phyloP scores from a whole-genome alignment of 1,140 invertebrate species.

The Lasioglossum albipes region DNA sequence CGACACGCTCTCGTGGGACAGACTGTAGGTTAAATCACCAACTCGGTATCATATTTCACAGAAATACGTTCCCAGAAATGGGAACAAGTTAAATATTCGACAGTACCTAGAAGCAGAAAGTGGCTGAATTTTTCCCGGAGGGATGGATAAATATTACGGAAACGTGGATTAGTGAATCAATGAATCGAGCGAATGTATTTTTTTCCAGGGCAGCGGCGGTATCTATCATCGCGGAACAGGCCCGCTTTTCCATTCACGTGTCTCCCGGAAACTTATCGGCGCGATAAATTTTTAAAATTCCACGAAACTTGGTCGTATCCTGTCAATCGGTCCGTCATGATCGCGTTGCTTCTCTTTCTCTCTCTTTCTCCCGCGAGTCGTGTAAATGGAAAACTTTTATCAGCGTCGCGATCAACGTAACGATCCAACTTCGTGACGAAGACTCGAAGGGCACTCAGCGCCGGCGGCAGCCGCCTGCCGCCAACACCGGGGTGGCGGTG shows the following conservation, averaged over 20 bases:
- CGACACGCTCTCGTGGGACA: too few species aligned
- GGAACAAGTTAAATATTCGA: too few species aligned
- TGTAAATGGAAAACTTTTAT: slow-evolving; percentile 43
- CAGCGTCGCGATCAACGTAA: slow-evolving; percentile 16
- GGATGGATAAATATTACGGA: too few species aligned
- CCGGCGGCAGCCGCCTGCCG: neutral
- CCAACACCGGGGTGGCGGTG: neutral
- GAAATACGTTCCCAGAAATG: too few species aligned
- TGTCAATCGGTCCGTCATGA: neutral
- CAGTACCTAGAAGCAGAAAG: too few species aligned
- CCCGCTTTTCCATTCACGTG: too few species aligned
- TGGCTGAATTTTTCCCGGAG: too few species aligned
- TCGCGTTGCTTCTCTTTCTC: neutral
- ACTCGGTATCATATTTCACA: too few species aligned
- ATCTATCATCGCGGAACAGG: neutral
- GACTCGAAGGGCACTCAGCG: neutral
- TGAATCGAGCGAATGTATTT: too few species aligned
- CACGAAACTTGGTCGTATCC: neutral
- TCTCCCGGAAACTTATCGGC: neutral
- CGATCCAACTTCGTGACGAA: slow-evolving; percentile 33
- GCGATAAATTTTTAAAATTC: neutral
- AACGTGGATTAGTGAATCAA: neutral
- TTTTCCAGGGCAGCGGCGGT: neutral
- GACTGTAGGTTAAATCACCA: too few species aligned
- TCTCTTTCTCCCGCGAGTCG: neutral